phyloP scores from a whole-genome alignment of 2,888 invertebrate genomes.

The Lysandra coridon region DNA sequence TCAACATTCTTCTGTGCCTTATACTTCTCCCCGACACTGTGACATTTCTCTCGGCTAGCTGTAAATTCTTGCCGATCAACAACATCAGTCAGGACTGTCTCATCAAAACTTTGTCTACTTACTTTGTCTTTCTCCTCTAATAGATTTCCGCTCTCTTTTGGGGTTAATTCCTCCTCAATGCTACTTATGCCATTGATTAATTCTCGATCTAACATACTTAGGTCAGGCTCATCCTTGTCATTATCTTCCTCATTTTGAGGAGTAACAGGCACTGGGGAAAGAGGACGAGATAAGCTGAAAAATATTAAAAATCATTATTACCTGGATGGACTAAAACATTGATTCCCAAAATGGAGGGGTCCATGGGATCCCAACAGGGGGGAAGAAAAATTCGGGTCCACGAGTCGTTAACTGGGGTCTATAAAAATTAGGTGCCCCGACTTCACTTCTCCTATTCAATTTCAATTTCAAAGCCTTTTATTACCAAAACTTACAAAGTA shows the following conservation, averaged over 20 bases:
- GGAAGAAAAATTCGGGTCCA: no score
- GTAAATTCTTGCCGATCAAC: conserved; percentile 64
- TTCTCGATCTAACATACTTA: conserved; percentile 51
- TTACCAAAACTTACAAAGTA: no score
- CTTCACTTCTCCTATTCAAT: no score
- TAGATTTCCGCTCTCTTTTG: conserved; percentile 68
- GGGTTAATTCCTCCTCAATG: conserved; percentile 61
- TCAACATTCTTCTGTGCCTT: conserved; percentile 66
- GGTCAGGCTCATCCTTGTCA: conserved; percentile 50
- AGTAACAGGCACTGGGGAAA: conserved; percentile 60
- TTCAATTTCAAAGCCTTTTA: no score
- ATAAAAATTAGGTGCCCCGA: no score
- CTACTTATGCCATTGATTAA: conserved; percentile 58
- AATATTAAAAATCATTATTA: not conserved
- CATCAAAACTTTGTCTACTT: conserved; percentile 72
- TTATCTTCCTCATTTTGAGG: conserved; percentile 46
- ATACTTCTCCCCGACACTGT: conserved; percentile 75
- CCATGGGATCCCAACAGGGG: no score
- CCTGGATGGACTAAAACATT: not conserved
- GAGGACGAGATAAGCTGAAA: conserved; percentile 67
- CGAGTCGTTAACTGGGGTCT: no score
- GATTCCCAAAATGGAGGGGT: no score
- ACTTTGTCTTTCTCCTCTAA: conserved; percentile 70
- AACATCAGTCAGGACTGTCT: conserved; percentile 60
- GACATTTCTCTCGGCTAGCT: conserved; percentile 69